phyloP scores from a whole-genome alignment of 2,888 invertebrate genomes.

The Acanthosepion pharaonis region DNA sequence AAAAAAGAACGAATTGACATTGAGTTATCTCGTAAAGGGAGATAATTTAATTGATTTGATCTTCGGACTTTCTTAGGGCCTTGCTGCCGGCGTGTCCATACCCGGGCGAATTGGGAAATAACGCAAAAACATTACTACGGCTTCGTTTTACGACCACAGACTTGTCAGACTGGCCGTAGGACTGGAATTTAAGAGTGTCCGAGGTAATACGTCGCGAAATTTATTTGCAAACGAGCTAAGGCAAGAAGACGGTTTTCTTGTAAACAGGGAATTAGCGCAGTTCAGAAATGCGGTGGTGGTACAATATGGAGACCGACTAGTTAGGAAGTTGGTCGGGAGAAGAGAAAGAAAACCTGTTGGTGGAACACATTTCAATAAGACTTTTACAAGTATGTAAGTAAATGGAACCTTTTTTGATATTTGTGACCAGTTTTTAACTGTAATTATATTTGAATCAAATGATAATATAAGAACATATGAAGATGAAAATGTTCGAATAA shows the following conservation, averaged over 20 bases:
- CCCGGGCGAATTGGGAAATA: conserved; percentile 33
- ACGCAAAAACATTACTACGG: neutral
- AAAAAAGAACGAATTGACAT: neutral
- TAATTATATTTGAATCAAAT: too few relatives aligned
- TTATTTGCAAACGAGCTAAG: conserved; percentile 5
- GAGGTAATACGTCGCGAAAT: conserved; percentile 12
- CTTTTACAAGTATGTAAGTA: neutral
- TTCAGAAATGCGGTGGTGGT: neutral
- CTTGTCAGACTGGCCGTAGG: conserved; percentile 33
- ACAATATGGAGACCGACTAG: neutral
- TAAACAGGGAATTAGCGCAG: neutral
- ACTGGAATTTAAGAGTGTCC: conserved; percentile 21
- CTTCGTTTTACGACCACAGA: conserved; percentile 12
- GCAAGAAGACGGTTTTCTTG: neutral
- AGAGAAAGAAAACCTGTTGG: neutral
- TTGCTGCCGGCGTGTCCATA: conserved; percentile 13
- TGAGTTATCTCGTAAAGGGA: conserved; percentile 33
- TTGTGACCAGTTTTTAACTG: too few relatives aligned
- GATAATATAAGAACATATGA: too few relatives aligned
- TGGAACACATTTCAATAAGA: neutral
- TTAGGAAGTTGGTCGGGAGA: neutral
- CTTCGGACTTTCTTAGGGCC: neutral
- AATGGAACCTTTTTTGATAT: too few relatives aligned
- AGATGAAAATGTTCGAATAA: too few relatives aligned
- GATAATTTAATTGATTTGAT: conserved; percentile 23